phyloP scores from a whole-genome alignment of 2,113 vertebrate genomes.

The Mesembrinibis cayennensis region DNA sequence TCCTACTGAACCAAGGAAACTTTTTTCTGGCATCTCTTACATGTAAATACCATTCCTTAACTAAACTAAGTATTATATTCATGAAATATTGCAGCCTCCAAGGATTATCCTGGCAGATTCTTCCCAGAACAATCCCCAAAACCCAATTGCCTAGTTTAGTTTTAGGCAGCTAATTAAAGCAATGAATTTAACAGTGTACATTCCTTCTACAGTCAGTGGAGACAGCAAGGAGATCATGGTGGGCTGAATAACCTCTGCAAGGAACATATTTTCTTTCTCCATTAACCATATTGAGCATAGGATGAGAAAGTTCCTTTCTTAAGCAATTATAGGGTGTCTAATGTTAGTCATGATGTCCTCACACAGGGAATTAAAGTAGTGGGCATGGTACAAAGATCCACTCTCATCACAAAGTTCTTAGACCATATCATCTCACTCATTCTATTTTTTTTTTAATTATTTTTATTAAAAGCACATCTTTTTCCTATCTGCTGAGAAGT shows the following conservation, averaged over 20 bases:
- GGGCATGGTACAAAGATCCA: not conserved
- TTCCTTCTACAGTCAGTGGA: not conserved
- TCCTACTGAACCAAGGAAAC: not conserved
- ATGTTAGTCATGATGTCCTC: not conserved
- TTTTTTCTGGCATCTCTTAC: not conserved
- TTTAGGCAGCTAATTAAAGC: slow-evolving; percentile 22
- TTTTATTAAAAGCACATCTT: not conserved
- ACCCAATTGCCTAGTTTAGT: not conserved
- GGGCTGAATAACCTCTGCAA: not conserved
- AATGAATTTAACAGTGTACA: not conserved
- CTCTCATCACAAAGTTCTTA: not conserved
- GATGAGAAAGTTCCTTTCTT: not conserved
- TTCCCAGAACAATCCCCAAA: not conserved
- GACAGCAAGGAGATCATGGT: not conserved
- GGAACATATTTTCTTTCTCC: not conserved
- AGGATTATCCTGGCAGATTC: not conserved
- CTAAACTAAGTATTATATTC: not conserved
- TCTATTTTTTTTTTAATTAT: not conserved
- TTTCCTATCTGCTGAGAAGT: not conserved
- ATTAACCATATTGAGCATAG: not conserved
- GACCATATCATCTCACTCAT: rapidly evolving
- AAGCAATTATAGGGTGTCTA: not conserved
- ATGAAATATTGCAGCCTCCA: not conserved
- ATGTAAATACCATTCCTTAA: slow-evolving; percentile 17
- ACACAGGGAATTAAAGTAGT: not conserved